Conservation (phyloP, 2,113 vertebrate species). For the Copsychus sechellarum region DNA sequence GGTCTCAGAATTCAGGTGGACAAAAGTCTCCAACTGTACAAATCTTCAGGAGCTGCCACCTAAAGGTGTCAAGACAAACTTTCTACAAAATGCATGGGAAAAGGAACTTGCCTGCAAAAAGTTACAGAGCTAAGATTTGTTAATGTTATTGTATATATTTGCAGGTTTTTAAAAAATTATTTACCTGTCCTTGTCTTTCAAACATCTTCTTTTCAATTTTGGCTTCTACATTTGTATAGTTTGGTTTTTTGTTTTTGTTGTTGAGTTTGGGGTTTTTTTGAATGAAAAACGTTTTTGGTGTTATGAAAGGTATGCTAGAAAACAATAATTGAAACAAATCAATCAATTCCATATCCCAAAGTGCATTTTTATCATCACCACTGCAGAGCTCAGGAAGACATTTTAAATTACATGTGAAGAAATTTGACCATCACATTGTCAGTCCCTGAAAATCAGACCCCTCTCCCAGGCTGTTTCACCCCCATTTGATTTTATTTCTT, state of each 20-base stretch:
- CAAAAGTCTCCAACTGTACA: neutral
- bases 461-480: neutral
- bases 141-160: neutral
- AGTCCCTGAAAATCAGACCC: neutral
- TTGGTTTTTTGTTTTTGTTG: neutral
- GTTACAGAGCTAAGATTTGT: neutral
- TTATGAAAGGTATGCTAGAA: neutral
- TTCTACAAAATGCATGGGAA: neutral
- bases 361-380: neutral
- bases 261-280: fast-evolving
- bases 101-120: neutral
- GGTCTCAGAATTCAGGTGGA: neutral
- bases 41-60: neutral
- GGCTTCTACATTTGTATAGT: neutral
- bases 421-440: neutral
- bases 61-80: neutral
- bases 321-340: neutral
- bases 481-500: neutral
- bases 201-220: neutral
- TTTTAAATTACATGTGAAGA: slow-evolving; percentile 15
- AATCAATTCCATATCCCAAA: neutral
- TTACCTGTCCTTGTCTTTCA: neutral
- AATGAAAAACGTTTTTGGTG: neutral
- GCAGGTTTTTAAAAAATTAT: neutral
- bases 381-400: neutral